Base-by-base conservation (phyloP, 2,888 invertebrate genomes). In the Scaptomyza tumidula region DNA sequence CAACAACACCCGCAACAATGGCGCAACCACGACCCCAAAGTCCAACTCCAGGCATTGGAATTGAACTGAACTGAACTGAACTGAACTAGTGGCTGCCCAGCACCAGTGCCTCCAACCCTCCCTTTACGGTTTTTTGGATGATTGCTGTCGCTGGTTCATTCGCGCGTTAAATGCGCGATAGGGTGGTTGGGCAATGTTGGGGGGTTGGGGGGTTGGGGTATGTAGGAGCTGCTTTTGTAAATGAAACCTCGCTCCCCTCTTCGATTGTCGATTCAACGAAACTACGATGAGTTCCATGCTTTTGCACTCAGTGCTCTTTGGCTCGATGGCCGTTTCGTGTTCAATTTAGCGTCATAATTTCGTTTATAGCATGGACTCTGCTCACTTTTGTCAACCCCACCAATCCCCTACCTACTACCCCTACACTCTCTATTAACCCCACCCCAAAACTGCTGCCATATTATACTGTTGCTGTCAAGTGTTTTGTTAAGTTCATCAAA, bases 281-380 rank as follows among this genome's bases (percentile, higher is more conserved):
- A 69, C 41, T 69, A 70, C 46, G 55, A 59, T 55, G 65, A 54
- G 59, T 67, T 67, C 57, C 39, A 60, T 77, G 63, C 57, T 59
- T 68, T 60, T 45, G 72, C 56, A 43, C 57, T 7, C 39, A 39
- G 14, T 75, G 67, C 78, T 71, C 77, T 82, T 68, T 66, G 75
- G 67, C 71, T 72, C 77, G 67, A 75, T 83, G 86, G 71, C 57
- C 71, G 84, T 80, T 88, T 86, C 76, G 79, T 86, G 89, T 81
- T 89, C 90, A 88, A 88, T 88, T 88, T 89, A 88, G 89, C 81
- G 80, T 85, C 81, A 87, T 88, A 89, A 88, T 88, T 88, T 83
- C 80, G 86, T 85, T 88, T 80, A 88, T 89, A 80, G 85, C 78
- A 71, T 72, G 69, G 78, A 76, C 79, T 71, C 50, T 71, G 70